Conservation (phyloP, 2,797 vertebrate genomes). For the Sebastes flavidus region DNA sequence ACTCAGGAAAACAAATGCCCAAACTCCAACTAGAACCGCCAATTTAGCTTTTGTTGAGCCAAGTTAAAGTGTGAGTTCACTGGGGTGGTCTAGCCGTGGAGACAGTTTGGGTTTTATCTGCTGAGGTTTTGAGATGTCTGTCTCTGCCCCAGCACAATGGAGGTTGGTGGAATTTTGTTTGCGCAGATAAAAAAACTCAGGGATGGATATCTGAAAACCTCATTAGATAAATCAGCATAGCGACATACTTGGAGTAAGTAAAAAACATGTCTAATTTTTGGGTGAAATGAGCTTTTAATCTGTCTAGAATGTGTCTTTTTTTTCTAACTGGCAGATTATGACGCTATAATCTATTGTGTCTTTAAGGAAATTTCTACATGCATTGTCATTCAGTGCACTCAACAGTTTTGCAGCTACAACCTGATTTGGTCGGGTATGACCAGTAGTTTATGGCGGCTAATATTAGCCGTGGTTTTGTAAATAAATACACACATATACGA, state of each 20-base stretch:
- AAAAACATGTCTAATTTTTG: background rate
- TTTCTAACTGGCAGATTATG: background rate
- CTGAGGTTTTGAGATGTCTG: constrained; percentile 19
- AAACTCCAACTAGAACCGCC: background rate
- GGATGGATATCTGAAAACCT: background rate
- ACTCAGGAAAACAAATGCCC: background rate
- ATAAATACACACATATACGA: background rate
- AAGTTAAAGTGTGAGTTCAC: background rate
- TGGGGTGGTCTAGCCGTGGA: constrained; percentile 6
- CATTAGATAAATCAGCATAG: background rate
- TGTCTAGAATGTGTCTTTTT: background rate
- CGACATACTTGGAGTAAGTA: background rate
- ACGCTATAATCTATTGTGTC: background rate
- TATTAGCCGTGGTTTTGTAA: background rate
- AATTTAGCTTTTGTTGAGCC: background rate
- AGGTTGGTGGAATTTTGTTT: constrained; percentile 12
- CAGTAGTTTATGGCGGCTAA: background rate
- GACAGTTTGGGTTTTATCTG: constrained; percentile 15
- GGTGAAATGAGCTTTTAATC: background rate
- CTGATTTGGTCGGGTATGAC: background rate
- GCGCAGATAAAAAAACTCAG: background rate
- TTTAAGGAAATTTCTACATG: background rate
- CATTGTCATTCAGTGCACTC: background rate
- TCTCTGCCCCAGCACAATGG: background rate
- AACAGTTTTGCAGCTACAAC: background rate